Evolutionary conservation across 64 coral and sea anemone genomes (phyloP), one percentile per base, ranked within the genome.

Genomic region (Montipora capricornis): DNA sequence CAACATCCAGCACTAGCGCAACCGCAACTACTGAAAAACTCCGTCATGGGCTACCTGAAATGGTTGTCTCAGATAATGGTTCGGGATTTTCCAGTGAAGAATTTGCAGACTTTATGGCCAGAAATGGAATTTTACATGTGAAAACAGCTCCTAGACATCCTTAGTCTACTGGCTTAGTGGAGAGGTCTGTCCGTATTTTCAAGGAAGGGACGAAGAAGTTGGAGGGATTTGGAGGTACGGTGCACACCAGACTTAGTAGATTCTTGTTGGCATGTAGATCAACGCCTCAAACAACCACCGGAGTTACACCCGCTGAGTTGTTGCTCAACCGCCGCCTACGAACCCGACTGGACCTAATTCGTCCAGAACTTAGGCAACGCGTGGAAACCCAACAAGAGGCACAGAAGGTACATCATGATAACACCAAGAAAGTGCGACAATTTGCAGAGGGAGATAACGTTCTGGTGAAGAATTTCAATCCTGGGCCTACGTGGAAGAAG

Each of bases 21-120:
- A 57, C 52, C 47, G 14, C 60, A 68, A 81, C 77, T 14, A 49
- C 81, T 4, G 60, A 69, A 4, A 81, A n/a, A 52, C 78, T 91
- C 12, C 6, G 89, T 16, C 77, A 91, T 26, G 70, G 90, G 8
- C 47, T 90, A 37, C 88, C 75, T 58, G 75, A 79, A 66, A 79
- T 90, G 78, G 17, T 91, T 4, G 89, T 91, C 11, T 91, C 79
- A 8, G 80, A 91, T 17, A 91, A 91, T 91, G 90, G 90, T 22
- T n/a, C 89, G 10, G 89, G 57, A 15, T 91, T 74, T 51, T 12
- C 15, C 2, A 82, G 78, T 67, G 37, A 80, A 81, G 89, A 82
- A 73, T 81, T 90, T 26, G 52, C 44, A 16, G 20, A 78, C 16
- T 79, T 90, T 61, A 80, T 50, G 37, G 47, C 78, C 58, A 90